Conservation (phyloP, 2,113 vertebrate species). For the Cyphomyrus plagiostoma region DNA sequence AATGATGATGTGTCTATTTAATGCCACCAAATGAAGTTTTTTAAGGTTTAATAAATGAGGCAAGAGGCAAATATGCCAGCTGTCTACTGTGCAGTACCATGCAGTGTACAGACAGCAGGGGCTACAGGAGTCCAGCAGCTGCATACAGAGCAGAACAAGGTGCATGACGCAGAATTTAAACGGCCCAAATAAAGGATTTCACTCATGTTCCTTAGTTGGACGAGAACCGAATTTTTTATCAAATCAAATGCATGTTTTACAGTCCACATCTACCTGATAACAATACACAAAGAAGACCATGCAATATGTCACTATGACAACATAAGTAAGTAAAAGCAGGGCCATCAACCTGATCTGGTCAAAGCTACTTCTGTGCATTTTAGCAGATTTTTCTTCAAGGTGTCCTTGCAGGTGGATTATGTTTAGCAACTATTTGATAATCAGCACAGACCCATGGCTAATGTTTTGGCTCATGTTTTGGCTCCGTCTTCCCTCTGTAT, state of each 20-base stretch:
- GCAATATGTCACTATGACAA: not conserved
- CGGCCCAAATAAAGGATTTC: not conserved
- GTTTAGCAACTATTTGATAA: not conserved
- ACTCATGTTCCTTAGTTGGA: not conserved
- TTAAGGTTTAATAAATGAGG: not conserved
- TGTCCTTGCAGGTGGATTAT: not conserved
- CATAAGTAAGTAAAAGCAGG: not conserved
- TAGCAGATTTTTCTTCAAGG: not conserved
- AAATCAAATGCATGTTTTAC: not conserved
- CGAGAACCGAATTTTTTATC: not conserved
- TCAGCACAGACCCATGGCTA: not conserved
- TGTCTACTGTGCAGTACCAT: not conserved
- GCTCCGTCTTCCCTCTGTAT: too few species aligned
- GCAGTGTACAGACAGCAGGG: not conserved
- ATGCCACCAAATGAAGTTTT: not conserved
- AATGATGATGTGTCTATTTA: not conserved
- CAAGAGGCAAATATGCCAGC: not conserved
- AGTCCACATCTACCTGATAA: not conserved
- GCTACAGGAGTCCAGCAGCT: not conserved
- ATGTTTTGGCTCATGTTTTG: not conserved
- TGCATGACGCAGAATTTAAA: not conserved
- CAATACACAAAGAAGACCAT: not conserved
- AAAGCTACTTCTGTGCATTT: not conserved
- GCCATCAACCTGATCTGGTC: not conserved
- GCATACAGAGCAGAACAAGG: conserved; percentile 2